phyloP scores from a whole-genome alignment of 2,113 vertebrate species.

The Caranx melampygus region DNA sequence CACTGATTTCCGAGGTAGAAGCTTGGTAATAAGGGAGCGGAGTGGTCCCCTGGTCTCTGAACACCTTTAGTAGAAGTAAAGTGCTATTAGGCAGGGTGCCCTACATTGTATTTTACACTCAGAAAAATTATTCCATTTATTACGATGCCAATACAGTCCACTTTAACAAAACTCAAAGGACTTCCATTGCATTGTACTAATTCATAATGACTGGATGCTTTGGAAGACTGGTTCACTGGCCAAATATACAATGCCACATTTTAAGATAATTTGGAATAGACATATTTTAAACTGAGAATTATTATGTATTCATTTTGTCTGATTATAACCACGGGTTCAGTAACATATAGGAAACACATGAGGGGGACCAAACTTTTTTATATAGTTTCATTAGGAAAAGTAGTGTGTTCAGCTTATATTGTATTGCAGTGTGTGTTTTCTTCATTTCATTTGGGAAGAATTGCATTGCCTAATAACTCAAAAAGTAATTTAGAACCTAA shows the following conservation, averaged over 20 bases:
- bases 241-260: not conserved
- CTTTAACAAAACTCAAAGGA: constrained; percentile 56
- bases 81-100: constrained; percentile 24
- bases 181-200: constrained; percentile 14
- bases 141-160: constrained; percentile 53
- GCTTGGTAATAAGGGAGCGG: not conserved
- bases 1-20: not conserved
- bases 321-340: not conserved
- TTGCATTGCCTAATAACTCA: not conserved
- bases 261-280: not conserved
- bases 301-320: constrained; percentile 6
- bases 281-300: not conserved
- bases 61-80: constrained; percentile 50
- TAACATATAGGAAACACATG: not conserved
- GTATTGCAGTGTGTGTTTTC: not conserved
- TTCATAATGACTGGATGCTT: constrained; percentile 39
- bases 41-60: constrained; percentile 34
- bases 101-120: constrained; percentile 53
- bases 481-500: too few species aligned
- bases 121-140: constrained; percentile 57
- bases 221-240: constrained; percentile 1
- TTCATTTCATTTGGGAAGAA: not conserved
- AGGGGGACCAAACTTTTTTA: not conserved
- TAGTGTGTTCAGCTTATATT: not conserved
- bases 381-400: not conserved